Evolutionary conservation across 2,888 invertebrate species (phyloP).

Genomic region (Athrips mouffetella): DNA sequence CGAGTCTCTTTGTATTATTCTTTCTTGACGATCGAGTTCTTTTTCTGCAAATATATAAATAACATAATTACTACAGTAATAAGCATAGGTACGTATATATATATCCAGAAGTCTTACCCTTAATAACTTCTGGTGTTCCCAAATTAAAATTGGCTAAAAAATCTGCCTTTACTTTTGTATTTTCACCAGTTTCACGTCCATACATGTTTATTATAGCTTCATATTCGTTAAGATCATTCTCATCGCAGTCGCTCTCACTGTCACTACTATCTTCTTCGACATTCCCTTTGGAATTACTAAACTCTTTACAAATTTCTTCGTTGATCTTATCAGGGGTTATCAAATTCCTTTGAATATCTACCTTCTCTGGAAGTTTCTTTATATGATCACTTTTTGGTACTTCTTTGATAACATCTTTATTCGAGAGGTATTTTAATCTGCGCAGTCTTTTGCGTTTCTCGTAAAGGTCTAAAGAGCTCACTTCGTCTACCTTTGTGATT

Average conservation of each 20-base stretch:
- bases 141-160: slow-evolving; percentile 81
- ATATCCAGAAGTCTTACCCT: slow-evolving; percentile 69
- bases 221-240: slow-evolving; percentile 69
- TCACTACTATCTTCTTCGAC: slow-evolving; percentile 61
- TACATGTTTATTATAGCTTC: slow-evolving; percentile 73
- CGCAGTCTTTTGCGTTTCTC: slow-evolving; percentile 71
- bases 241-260: slow-evolving; percentile 71
- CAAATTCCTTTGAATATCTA: slow-evolving; percentile 42
- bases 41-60: slow-evolving; percentile 45
- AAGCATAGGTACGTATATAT: too few relatives aligned
- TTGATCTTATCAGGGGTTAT: slow-evolving; percentile 63
- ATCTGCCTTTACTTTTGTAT: slow-evolving; percentile 69
- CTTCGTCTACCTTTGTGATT: slow-evolving; percentile 48
- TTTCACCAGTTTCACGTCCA: slow-evolving; percentile 46
- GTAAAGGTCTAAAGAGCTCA: slow-evolving; percentile 73
- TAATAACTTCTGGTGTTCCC: slow-evolving; percentile 78
- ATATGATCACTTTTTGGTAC: slow-evolving; percentile 36
- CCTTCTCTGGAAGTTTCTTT: slow-evolving; percentile 38
- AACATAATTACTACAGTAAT: not conserved
- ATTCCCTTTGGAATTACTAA: slow-evolving; percentile 43
- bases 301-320: slow-evolving; percentile 61
- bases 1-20: slow-evolving; percentile 68
- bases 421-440: slow-evolving; percentile 57
- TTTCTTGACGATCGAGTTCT: slow-evolving; percentile 80
- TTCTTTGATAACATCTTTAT: slow-evolving; percentile 42